Evolutionary conservation across 1,140 invertebrate species (phyloP).

Genomic region (Hydropsyche tenuis): DNA sequence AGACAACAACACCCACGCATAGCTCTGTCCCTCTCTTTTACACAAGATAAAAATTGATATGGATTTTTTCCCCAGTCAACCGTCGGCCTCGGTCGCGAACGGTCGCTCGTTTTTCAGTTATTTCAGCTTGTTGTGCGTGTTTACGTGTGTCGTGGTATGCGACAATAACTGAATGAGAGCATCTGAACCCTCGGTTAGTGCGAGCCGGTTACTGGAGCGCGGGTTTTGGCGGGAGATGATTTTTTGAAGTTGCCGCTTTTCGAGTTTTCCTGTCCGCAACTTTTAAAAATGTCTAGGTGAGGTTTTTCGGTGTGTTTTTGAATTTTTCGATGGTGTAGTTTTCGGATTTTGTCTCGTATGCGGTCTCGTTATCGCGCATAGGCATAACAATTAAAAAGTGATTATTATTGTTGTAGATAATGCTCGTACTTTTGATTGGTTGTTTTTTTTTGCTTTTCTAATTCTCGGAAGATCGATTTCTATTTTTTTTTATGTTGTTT

Average conservation of each 20-base stretch:
- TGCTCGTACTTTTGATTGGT: background rate
- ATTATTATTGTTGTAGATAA: slow-evolving; percentile 40
- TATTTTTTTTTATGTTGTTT: no score
- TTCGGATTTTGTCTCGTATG: background rate
- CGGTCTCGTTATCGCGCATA: background rate
- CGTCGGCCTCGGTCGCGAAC: slow-evolving; percentile 31
- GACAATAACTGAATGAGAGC: slow-evolving; percentile 1
- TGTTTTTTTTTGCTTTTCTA: background rate
- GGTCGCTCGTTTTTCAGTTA: slow-evolving; percentile 4
- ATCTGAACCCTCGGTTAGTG: no score
- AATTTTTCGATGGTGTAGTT: background rate
- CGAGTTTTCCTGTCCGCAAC: background rate
- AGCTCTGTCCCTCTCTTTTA: slow-evolving; percentile 22
- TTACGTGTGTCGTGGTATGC: slow-evolving; percentile 23
- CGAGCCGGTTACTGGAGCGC: no score
- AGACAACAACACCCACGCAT: slow-evolving; percentile 18
- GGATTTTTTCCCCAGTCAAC: slow-evolving; percentile 49
- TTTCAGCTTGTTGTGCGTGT: slow-evolving; percentile 2
- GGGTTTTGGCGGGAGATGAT: no score
- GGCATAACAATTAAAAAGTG: slow-evolving; percentile 32
- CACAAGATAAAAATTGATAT: slow-evolving; percentile 47
- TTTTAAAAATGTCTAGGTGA: slow-evolving; percentile 8
- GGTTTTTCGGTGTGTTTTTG: background rate
- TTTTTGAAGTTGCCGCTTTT: background rate
- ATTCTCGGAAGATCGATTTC: background rate